A percentile compares a stretch with the other conserved stretches of the same genome.
phyloP scores from a whole-genome alignment of 2,888 invertebrate species.

The Cetonia aurata region DNA sequence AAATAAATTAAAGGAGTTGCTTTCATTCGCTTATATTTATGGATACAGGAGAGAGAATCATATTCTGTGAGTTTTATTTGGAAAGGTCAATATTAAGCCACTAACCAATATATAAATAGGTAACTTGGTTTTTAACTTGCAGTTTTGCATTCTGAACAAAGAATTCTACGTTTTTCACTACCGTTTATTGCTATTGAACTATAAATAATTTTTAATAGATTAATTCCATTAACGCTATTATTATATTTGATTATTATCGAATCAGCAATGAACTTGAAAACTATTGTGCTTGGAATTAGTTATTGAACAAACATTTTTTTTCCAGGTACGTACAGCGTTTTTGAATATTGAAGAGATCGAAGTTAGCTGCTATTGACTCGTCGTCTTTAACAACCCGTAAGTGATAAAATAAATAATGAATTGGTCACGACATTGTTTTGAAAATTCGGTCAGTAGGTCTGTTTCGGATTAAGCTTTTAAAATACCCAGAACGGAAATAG shows the following conservation, averaged over 20 bases:
- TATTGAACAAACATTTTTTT: slow-evolving; percentile 32
- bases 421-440: slow-evolving; percentile 22
- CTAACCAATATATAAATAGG: no score
- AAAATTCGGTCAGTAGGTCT: slow-evolving; percentile 38
- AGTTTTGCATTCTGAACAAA: no score
- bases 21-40: no score
- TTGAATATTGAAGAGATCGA: slow-evolving; percentile 15
- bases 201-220: no score
- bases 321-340: slow-evolving; percentile 26
- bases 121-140: no score
- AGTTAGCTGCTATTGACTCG: slow-evolving; percentile 11
- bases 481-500: slow-evolving; percentile 23
- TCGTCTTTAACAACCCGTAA: slow-evolving; percentile 11
- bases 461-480: slow-evolving; percentile 30
- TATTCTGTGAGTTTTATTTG: no score
- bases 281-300: slow-evolving; percentile 1
- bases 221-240: background rate
- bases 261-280: no score
- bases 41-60: no score
- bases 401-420: slow-evolving; percentile 33
- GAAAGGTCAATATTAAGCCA: no score
- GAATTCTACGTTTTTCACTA: no score
- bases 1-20: no score
- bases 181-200: no score
- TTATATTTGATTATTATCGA: background rate